A percentile compares a stretch with the other conserved stretches of the same genome.
These are phyloP conservation scores for Trogon melanurus DNA, from an alignment of 2,113 vertebrate species.

Conservation along the genomic window DNA sequence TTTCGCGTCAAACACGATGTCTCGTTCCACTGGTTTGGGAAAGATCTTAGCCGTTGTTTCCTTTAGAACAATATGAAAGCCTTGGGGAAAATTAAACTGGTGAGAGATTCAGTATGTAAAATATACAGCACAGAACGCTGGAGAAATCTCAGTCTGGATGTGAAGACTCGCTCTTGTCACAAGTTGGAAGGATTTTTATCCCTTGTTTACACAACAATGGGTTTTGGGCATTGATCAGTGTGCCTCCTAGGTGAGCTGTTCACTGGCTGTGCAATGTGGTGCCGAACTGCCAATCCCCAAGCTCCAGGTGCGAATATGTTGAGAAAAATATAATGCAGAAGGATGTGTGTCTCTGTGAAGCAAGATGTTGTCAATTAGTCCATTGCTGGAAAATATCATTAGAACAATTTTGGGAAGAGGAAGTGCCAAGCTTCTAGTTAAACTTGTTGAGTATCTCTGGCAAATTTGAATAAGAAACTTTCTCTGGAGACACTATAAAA, in stretches of 20 bases:
- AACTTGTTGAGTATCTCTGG: constrained; percentile 53
- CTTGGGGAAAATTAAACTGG: constrained; percentile 11
- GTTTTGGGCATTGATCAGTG: background rate
- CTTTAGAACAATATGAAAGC: constrained; percentile 30
- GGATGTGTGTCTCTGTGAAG: background rate
- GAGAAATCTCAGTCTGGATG: background rate
- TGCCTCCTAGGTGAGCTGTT: background rate
- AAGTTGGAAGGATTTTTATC: background rate
- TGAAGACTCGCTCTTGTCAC: background rate
- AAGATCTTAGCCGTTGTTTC: constrained; percentile 34
- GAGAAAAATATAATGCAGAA: background rate
- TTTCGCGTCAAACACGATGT: constrained; percentile 54
- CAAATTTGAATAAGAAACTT: constrained; percentile 42
- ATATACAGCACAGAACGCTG: background rate
- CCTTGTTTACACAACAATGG: background rate
- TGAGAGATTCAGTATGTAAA: constrained; percentile 1
- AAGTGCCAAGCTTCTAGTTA: constrained; percentile 51
- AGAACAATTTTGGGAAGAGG: constrained; percentile 11
- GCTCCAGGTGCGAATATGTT: background rate
- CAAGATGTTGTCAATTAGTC: constrained; percentile 60
- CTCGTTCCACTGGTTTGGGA: constrained; percentile 70
- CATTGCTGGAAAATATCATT: constrained; percentile 34
- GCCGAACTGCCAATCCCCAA: background rate
- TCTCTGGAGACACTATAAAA: constrained; percentile 47
- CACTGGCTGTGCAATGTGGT: background rate